Evolutionary conservation across 2,113 vertebrate genomes (phyloP).

Genomic region (Heterochromis multidens): DNA sequence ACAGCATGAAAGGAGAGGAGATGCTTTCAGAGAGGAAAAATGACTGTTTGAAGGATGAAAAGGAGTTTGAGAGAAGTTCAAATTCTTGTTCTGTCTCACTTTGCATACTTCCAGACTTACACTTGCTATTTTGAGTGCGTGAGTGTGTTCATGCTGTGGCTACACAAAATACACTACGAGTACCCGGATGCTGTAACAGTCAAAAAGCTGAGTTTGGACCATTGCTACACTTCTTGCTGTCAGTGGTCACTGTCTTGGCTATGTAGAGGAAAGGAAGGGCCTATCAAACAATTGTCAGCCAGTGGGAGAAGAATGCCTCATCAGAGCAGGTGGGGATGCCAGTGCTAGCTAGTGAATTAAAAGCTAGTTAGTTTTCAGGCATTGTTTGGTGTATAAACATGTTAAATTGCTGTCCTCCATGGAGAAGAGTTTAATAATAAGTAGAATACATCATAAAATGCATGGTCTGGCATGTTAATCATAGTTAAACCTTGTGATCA

Average conservation of each 20-base stretch:
- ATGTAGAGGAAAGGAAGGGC: not conserved
- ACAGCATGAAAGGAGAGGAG: fast-evolving
- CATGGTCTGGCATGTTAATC: not conserved
- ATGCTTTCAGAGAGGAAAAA: fast-evolving
- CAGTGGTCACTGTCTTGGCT: no score
- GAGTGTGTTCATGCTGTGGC: no score
- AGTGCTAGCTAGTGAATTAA: no score
- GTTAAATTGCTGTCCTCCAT: no score
- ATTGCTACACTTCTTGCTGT: no score
- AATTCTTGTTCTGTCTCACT: not conserved
- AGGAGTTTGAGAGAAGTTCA: not conserved
- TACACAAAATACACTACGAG: not conserved
- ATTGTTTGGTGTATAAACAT: no score
- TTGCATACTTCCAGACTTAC: not conserved
- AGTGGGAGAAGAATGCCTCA: no score
- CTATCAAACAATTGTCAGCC: not conserved
- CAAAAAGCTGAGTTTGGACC: no score
- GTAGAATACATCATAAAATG: not conserved
- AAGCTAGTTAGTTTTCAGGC: no score
- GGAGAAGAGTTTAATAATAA: no score
- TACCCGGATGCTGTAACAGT: not conserved
- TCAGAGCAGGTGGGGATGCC: no score
- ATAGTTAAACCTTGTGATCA: not conserved
- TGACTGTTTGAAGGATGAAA: not conserved
- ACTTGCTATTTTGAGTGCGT: not conserved